Evolutionary conservation across 1,140 invertebrate genomes (phyloP), one percentile per base, ranked within the genome.

Genomic region (Ectropis grisescens): DNA sequence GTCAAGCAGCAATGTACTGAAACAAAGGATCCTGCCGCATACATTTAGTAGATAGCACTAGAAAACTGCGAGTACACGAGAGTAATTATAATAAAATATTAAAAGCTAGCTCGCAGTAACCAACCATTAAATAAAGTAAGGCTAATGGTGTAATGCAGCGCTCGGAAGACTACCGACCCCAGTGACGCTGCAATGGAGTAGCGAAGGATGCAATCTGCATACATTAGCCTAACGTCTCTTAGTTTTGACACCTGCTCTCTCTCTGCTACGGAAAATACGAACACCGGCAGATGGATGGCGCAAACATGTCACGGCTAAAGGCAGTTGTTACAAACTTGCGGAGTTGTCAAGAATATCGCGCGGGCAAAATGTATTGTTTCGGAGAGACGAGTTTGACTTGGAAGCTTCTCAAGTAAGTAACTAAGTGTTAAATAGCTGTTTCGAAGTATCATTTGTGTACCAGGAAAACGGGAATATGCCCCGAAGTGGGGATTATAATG

Each of bases 221-320:
- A 71, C 66, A 79, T 79, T 79, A 75, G 57, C 61, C 61, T 69
- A 72, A 79, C 66, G 64, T 70, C 58, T 61, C 56, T 60, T 65
- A 75, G 70, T 75, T 78, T 70, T 78, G 69, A 75, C 72, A 78
- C 72, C 72, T 78, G 72, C 72, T 67, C 58, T 50, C 57, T 33
- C 22, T 15, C 27, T 24, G 46, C 45, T 55, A 55, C 55, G 52
- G n/a, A 65, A 56, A 58, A 66, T 49, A 49, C 37, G 22, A 23
- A 19, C n/a, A 38, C 55, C 33, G 29, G 30, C 36, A 60, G 62
- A 74, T 64, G 52, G 60, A 72, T 74, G 65, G 60, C 52, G 43
- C 59, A 72, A 71, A 70, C 69, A 78, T 62, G 67, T 66, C 52
- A 58, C 47, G 58, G 67, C 55, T 71, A 70, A 60, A 53, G 49